Base-by-base conservation (phyloP, 2,797 vertebrate species). In the Takifugu ocellatus region DNA sequence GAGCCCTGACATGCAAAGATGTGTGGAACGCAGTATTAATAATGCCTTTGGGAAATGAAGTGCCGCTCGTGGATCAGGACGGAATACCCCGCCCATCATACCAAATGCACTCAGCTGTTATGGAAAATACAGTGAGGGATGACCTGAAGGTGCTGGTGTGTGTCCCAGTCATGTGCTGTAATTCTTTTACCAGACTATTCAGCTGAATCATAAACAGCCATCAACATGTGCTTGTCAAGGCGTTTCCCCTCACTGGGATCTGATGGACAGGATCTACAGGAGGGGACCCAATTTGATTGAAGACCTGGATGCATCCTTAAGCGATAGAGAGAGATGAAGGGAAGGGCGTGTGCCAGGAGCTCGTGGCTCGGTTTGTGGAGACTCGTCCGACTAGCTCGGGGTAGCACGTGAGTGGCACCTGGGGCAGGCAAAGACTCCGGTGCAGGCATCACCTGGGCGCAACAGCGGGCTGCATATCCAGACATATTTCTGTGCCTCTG, bases 11-110 rank as follows among this genome's bases (percentile, higher is more conserved):
- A 76, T 70, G 69, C 72, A 78, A 75, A 75, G 73, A 68, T 74
- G 73, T 72, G 63, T 61, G 71, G 56, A 65, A 45, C 58, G 63
- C 70, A 84, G 80, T 84, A 82, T 85, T 81, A 78, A 87, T 39
- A 39, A 39, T 39, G 36, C 14, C 36, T 39, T 39, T 39, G 36
- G 36, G 36, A 39, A 39, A 12, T 82, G 63, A 77, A 75, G 72
- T 54, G 60, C 64, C 49, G 77, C 55, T 72, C 64, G 70, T 77
- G 69, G 75, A 77, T 83, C 69, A 73, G 61, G 15, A 64, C 21
- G 15, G 3, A 51, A 49, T 12, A 64, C 61, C 49, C 59, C 48
- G 59, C 74, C 73, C 67, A 68, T 70, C 51, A 66, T 25, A 64
- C 70, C 65, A 46, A 77, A 78, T 74, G 70, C 73, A 74, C 62